A percentile compares a stretch with the other conserved stretches of the same genome.
Evolutionary conservation across 2,888 invertebrate species (phyloP).

Genomic region (Polyommatus icarus): DNA sequence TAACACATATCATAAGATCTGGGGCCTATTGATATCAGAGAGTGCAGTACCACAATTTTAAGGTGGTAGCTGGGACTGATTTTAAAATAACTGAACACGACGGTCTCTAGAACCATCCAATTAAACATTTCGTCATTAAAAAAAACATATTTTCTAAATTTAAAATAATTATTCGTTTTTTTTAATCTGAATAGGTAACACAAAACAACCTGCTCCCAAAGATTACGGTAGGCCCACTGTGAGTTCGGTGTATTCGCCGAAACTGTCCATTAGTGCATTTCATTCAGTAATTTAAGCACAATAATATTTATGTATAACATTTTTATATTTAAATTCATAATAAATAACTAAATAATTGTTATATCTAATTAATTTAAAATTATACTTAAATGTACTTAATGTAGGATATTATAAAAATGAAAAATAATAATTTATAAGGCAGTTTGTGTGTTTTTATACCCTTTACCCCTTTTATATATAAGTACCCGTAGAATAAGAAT

Average conservation of each 20-base stretch:
- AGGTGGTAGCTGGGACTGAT: neutral
- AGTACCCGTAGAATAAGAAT: neutral
- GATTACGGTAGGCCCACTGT: slow-evolving; percentile 35
- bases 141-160: neutral
- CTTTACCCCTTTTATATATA: slow-evolving; percentile 1
- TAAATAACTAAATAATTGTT: slow-evolving; percentile 75
- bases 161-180: neutral
- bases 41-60: neutral
- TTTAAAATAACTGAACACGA: neutral
- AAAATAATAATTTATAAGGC: slow-evolving; percentile 77
- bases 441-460: slow-evolving; percentile 47
- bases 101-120: neutral
- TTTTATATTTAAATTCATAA: slow-evolving; percentile 67
- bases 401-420: slow-evolving; percentile 73
- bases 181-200: too few relatives aligned
- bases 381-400: slow-evolving; percentile 74
- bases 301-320: slow-evolving; percentile 65
- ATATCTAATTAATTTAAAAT: slow-evolving; percentile 66
- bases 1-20: slow-evolving; percentile 60
- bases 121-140: neutral
- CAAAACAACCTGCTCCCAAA: neutral
- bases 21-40: slow-evolving; percentile 36
- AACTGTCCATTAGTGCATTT: slow-evolving; percentile 75
- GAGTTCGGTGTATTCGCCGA: slow-evolving; percentile 54
- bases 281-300: slow-evolving; percentile 76